These are phyloP conservation scores for Pelosia muscerda DNA, from an alignment of 2,888 invertebrate species.

Conservation along the genomic window DNA sequence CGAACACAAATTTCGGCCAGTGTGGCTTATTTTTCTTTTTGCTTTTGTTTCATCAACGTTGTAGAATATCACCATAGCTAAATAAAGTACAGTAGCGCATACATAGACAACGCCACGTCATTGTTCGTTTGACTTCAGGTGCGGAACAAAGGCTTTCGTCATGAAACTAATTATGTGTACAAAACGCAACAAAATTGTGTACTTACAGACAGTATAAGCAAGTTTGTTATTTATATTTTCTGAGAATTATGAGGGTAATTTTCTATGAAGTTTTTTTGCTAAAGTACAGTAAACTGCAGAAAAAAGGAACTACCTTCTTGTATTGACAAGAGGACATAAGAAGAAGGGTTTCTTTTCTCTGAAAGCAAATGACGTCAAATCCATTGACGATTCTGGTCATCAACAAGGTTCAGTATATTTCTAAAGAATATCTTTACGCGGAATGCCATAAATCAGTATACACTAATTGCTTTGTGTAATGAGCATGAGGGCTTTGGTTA, in stretches of 20 bases:
- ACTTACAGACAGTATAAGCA: slow-evolving; percentile 5
- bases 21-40: slow-evolving; percentile 25
- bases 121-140: slow-evolving; percentile 36
- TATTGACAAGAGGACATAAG: no score
- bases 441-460: not conserved
- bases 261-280: slow-evolving; percentile 10
- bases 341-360: no score
- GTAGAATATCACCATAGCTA: slow-evolving; percentile 40
- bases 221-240: slow-evolving; percentile 24
- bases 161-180: slow-evolving; percentile 48
- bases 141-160: slow-evolving; percentile 41
- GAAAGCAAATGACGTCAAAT: not conserved
- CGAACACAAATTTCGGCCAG: slow-evolving; percentile 18
- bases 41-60: slow-evolving; percentile 23
- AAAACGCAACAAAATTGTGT: slow-evolving; percentile 37
- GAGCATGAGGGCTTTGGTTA: not conserved
- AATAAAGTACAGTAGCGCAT: slow-evolving; percentile 29
- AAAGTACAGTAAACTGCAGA: no score
- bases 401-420: not conserved
- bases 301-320: no score
- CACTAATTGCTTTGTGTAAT: not conserved
- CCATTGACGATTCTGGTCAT: not conserved
- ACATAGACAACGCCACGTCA: slow-evolving; percentile 36
- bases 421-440: no score
- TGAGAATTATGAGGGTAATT: slow-evolving; percentile 19